A percentile compares a stretch with the other conserved stretches of the same genome.
phyloP scores from a whole-genome alignment of 1,140 invertebrate genomes.

The Sarcophaga peregrina region DNA sequence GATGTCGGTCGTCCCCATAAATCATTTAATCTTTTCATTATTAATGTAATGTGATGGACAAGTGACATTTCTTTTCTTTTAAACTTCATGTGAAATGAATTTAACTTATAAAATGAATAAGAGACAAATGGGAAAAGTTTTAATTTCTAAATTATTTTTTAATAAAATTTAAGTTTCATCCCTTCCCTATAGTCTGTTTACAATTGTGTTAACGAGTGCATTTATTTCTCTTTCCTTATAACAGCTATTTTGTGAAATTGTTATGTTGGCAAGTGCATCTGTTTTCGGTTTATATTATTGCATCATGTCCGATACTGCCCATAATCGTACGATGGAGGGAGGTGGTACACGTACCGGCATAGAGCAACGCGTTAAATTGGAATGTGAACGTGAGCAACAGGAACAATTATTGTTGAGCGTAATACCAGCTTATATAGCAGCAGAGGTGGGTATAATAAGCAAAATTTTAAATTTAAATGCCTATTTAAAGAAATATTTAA shows the following conservation, averaged over 20 bases:
- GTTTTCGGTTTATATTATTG: constrained; percentile 88
- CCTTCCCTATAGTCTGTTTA: too few species aligned
- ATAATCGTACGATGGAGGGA: constrained; percentile 86
- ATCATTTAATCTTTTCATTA: too few species aligned
- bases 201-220: too few species aligned
- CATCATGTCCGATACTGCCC: constrained; percentile 84
- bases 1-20: too few species aligned
- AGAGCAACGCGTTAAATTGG: constrained; percentile 90
- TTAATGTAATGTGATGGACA: too few species aligned
- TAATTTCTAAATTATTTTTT: too few species aligned
- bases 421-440: constrained; percentile 92
- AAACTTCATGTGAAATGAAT: too few species aligned
- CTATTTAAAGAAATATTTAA: neutral
- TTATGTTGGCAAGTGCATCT: constrained; percentile 81
- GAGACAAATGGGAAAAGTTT: too few species aligned
- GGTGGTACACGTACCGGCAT: constrained; percentile 89
- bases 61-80: too few species aligned
- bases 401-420: constrained; percentile 91
- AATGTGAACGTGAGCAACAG: constrained; percentile 92
- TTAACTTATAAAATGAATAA: too few species aligned
- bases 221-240: constrained; percentile 42
- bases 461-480: neutral
- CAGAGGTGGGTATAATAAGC: constrained; percentile 76
- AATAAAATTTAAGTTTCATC: too few species aligned
- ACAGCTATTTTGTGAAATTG: constrained; percentile 79